Evolutionary conservation across 1,140 invertebrate species (phyloP).

Genomic region (Papilio xuthus): DNA sequence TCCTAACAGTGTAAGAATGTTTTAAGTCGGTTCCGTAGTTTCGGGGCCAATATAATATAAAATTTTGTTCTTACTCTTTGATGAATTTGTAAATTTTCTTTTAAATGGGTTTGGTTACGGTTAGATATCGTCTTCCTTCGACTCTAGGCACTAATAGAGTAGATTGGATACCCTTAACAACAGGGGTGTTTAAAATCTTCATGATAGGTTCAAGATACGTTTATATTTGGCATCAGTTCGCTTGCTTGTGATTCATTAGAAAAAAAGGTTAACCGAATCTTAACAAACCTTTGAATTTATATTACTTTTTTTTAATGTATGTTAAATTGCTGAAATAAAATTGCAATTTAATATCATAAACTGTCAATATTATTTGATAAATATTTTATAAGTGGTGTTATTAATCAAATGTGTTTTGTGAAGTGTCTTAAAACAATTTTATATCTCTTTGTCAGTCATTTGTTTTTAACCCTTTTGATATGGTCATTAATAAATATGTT

Average conservation of each 20-base stretch:
- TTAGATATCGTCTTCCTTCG: background rate
- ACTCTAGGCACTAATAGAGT: background rate
- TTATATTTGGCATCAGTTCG: too few species aligned
- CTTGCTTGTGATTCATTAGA: background rate
- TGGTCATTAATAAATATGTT: background rate
- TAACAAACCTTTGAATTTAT: background rate
- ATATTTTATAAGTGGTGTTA: background rate
- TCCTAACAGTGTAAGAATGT: too few species aligned
- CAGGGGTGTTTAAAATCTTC: too few species aligned
- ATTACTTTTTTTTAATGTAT: conserved; percentile 3
- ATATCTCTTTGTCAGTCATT: background rate
- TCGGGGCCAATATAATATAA: too few species aligned
- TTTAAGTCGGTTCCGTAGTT: too few species aligned
- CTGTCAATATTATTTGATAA: conserved; percentile 19
- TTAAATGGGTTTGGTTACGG: background rate
- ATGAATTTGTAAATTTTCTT: background rate
- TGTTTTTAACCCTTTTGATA: conserved; percentile 6
- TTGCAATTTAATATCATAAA: conserved; percentile 5
- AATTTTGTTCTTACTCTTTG: too few species aligned
- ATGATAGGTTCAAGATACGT: too few species aligned
- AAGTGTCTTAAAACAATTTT: background rate
- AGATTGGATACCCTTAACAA: background rate
- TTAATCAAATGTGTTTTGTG: conserved; percentile 2
- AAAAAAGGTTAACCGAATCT: background rate
- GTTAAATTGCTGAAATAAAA: conserved; percentile 5